A percentile compares a stretch with the other conserved stretches of the same genome.
These are phyloP conservation scores for Columba janthina DNA, from an alignment of 2,113 vertebrate species.

Conservation along the genomic window DNA sequence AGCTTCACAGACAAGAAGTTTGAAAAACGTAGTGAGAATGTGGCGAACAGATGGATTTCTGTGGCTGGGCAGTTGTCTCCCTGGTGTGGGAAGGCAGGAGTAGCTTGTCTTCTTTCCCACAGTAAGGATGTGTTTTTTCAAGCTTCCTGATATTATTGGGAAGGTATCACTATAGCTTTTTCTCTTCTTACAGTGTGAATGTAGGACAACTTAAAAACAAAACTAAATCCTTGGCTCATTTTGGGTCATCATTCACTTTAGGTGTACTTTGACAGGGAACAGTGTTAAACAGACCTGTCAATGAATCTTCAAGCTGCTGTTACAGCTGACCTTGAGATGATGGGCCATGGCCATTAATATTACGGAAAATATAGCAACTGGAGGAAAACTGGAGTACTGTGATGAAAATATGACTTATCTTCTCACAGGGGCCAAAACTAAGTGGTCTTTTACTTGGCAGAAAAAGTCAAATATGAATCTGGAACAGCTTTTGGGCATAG, in stretches of 20 bases:
- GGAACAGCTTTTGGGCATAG: background rate
- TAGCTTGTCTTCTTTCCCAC: background rate
- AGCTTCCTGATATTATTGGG: background rate
- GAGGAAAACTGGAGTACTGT: background rate
- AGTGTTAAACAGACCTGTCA: background rate
- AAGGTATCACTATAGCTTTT: background rate
- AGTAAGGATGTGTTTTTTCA: background rate
- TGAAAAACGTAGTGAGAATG: background rate
- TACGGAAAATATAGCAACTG: background rate
- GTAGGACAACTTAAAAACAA: background rate
- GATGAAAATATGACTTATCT: background rate
- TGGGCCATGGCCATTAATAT: background rate
- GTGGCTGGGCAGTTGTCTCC: background rate
- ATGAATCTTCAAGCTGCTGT: background rate
- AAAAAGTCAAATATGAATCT: background rate
- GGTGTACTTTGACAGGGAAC: background rate
- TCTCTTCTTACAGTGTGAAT: background rate
- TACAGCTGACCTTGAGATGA: background rate
- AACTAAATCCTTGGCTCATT: background rate
- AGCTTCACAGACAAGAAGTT: conserved; percentile 10
- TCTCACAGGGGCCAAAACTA: background rate
- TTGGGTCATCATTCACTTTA: background rate
- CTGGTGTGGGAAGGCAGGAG: background rate
- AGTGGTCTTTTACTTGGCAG: background rate
- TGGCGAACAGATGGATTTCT: background rate